Conservation (phyloP, 2,797 vertebrate species). For the Lutra lutra region DNA sequence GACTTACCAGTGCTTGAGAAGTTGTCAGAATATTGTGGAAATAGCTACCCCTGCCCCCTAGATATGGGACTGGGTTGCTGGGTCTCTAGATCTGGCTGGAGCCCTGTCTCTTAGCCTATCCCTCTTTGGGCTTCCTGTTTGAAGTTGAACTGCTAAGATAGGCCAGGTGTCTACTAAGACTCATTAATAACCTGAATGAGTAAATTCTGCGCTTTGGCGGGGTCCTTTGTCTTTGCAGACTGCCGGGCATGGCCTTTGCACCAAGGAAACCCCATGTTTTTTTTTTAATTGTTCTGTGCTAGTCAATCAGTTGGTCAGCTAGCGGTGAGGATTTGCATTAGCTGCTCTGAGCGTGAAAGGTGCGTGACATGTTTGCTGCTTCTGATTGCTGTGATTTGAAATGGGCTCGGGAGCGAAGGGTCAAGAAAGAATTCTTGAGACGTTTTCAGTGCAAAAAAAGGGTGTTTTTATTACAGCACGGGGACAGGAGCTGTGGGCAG, state of each 20-base stretch:
- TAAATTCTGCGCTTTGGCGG: neutral
- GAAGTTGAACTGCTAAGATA: slow-evolving; percentile 10
- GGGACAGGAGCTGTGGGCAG: neutral
- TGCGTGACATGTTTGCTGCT: neutral
- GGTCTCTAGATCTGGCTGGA: neutral
- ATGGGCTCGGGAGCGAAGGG: neutral
- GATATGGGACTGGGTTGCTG: neutral
- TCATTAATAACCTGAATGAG: neutral
- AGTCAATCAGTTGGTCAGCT: neutral
- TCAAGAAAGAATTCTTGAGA: neutral
- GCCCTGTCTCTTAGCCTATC: neutral
- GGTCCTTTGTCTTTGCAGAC: neutral
- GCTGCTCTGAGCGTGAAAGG: neutral
- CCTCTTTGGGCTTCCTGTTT: neutral
- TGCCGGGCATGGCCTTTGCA: neutral
- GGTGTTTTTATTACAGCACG: neutral
- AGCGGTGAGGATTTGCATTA: neutral
- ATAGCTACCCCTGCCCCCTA: neutral
- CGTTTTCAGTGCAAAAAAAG: neutral
- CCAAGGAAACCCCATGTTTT: neutral
- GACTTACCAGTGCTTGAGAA: neutral
- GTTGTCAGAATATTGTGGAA: neutral
- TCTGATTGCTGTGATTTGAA: neutral
- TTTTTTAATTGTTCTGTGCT: neutral
- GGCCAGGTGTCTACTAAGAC: neutral